Conservation (phyloP, 2,888 invertebrate species). For the Heteropelma amictum region DNA sequence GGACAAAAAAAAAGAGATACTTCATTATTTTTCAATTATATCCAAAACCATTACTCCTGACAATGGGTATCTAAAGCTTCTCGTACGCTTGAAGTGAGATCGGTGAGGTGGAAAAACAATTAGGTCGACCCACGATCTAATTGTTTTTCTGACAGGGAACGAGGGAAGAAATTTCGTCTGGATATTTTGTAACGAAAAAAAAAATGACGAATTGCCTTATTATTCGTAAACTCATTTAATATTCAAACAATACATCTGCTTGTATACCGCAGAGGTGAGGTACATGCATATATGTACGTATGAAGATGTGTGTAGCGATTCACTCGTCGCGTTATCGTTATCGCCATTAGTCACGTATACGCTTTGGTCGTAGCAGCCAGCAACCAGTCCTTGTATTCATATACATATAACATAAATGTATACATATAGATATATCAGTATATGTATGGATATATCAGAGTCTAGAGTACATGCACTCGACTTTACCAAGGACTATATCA, state of each 20-base stretch:
- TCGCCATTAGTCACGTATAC: slow-evolving; percentile 74
- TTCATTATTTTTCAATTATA: not conserved
- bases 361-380: slow-evolving; percentile 67
- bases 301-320: slow-evolving; percentile 45
- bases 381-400: slow-evolving; percentile 49
- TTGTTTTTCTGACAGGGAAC: too few species aligned
- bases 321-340: slow-evolving; percentile 69
- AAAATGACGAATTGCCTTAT: slow-evolving; percentile 47
- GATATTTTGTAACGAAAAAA: not conserved
- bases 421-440: not conserved
- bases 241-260: slow-evolving; percentile 21
- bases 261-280: not conserved
- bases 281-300: not conserved
- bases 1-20: not conserved
- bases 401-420: slow-evolving; percentile 12
- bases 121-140: not conserved
- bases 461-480: slow-evolving; percentile 42
- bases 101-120: not conserved
- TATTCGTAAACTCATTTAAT: slow-evolving; percentile 30
- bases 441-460: not conserved
- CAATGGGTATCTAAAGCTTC: not conserved
- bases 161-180: not conserved
- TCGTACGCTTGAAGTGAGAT: not conserved
- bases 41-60: too few species aligned
- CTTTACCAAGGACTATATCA: slow-evolving; percentile 52